Base-by-base conservation (phyloP, 2,888 invertebrate species). In the Diaprepes abbreviatus region DNA sequence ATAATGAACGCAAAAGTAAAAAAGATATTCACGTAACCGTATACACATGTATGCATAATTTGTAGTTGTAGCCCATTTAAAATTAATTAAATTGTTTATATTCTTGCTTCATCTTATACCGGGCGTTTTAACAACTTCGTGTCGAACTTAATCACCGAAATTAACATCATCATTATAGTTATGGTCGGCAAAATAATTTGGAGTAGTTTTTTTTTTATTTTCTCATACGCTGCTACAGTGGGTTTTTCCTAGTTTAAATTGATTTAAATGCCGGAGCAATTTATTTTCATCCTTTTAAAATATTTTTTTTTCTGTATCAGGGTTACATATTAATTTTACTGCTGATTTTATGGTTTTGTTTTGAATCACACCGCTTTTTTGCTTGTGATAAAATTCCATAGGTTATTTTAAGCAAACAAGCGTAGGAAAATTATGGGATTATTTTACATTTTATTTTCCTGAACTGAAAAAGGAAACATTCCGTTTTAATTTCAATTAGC, bases 101-200 rank as follows among this genome's bases (percentile, higher is more conserved):
- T 36, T 36, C 55, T 38, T 36, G 35, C 36, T 38, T 21, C 38
- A 55, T 55, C 55, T 14, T 38, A 55, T 36, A 21, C 36, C n/a
- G 24, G 24, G 24, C 24, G 36, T 14, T 38, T 55, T 55, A 55
- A 36, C 36, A 38, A 36, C 36, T 38, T 55, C 36, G 55, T 55
- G 55, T 38, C 38, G 21, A 55, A 55, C 38, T 21, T 55, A 55
- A 55, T 55, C 33, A 55, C 24, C 38, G n/a, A 24, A 36, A 24
- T 55, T 38, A 55, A 55, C 55, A 55, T 55, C 55, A 55, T 55
- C 55, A 38, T 55, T 55, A 55, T n/a, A 2, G 19, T 55, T 55
- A 55, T 38, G 36, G 38, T 12, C 38, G 36, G 55, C 54, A 10
- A 19, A 21, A 55, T 55, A 36, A 55, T 55, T n/a, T 55, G 19